Percentiles rank a stretch among this genome's conserved stretches.
Conservation (phyloP, 1,140 invertebrate species). For the Drusus annulatus region DNA sequence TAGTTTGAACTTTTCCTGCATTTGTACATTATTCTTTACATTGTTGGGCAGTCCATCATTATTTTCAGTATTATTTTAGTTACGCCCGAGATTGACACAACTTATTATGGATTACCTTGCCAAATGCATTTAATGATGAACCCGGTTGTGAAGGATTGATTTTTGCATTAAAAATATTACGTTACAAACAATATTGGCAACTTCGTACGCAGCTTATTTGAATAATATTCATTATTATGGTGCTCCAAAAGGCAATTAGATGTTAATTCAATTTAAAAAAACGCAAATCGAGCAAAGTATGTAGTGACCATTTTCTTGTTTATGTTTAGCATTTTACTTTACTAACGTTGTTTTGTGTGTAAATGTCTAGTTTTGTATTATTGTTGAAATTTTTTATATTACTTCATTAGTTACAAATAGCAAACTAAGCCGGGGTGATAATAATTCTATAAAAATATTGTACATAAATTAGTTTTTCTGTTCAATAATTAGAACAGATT, state of each 20-base stretch:
- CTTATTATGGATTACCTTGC: background rate
- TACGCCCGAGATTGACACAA: background rate
- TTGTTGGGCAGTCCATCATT: background rate
- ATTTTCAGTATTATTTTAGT: conserved; percentile 28
- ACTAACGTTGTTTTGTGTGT: background rate
- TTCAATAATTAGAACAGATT: conserved; percentile 7
- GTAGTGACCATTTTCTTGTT: background rate
- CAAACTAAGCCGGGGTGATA: conserved; percentile 27
- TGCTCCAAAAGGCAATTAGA: conserved; percentile 12
- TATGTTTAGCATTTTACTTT: background rate
- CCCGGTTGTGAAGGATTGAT: conserved; percentile 9
- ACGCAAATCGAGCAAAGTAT: too few species aligned
- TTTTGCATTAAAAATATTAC: background rate
- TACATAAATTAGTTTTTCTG: conserved; percentile 27
- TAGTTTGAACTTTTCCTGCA: conserved; percentile 21
- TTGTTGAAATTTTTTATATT: conserved; percentile 25
- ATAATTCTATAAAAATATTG: conserved; percentile 16
- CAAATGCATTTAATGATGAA: background rate
- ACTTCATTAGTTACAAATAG: conserved; percentile 10
- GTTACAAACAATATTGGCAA: background rate
- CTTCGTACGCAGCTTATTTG: background rate
- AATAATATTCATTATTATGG: conserved; percentile 4
- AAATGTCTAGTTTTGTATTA: conserved; percentile 39
- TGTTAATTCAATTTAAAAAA: background rate
- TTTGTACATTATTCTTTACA: conserved; percentile 21